Base-by-base conservation (phyloP, 2,797 vertebrate genomes). In the Loriculus beryllinus region DNA sequence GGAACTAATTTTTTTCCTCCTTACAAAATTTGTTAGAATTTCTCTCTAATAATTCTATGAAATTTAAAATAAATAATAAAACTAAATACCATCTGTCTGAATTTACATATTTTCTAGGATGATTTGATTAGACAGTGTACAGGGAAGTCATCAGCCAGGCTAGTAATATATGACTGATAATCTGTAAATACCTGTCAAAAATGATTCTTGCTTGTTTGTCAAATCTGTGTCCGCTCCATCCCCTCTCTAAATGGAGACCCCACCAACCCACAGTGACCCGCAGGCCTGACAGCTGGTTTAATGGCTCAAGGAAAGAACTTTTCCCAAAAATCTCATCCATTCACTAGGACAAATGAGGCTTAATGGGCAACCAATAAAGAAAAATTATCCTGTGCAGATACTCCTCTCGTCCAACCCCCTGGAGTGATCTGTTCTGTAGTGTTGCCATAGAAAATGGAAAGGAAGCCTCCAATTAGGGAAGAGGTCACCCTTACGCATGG, bases 401-500 rank as follows among this genome's bases (percentile, higher is more conserved):
- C 20, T 75, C 39, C 47, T 69, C 42, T 64, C 76, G 69, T 78
- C 57, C 62, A 69, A 5, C 49, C 62, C 78, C 65, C 79, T 3
- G 10, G 37, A 78, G 76, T 33, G 31, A 77, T 79, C 43, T 51
- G 25, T 25, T 93, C 82, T 69, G 54, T 47, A 13, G 69, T 67
- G 92, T 95, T 95, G 90, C 88, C 86, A 95, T 62, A 94, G 92
- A 85, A 94, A 95, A 95, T 12, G 39, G 39, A 82, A 93, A 89
- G 79, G 76, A 93, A 96, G 35, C 76, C 82, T 92, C 57, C 90
- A 81, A 71, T 92, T 93, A 93, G 80, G 78, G 63, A 92, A 91
- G 90, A 94, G 95, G 93, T 96, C 93, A 90, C 75, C 68, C 86
- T 80, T 74, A 82, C 92, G 71, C 79, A 54, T 78, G 48, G 78